Percentiles rank a stretch among this genome's conserved stretches.
These are phyloP conservation scores for Nephrotoma appendiculata DNA, from an alignment of 2,888 invertebrate species.

Conservation along the genomic window DNA sequence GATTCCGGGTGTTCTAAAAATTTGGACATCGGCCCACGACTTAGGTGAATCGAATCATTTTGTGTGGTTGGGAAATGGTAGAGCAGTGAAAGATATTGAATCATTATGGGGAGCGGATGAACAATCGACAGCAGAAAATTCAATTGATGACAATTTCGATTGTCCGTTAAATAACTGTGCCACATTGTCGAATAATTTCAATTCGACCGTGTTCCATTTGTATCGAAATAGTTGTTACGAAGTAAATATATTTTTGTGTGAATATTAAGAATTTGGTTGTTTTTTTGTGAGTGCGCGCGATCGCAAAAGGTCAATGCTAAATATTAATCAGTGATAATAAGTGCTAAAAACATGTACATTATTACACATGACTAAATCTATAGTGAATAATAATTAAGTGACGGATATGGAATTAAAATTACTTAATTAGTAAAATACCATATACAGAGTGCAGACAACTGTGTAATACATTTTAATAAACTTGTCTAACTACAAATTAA, in stretches of 20 bases:
- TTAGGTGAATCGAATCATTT: neutral
- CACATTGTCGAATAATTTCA: neutral
- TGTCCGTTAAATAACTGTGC: neutral
- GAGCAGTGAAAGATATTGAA: neutral
- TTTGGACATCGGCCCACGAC: neutral
- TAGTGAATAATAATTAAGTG: too few species aligned
- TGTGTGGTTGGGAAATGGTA: neutral
- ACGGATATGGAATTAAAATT: too few species aligned
- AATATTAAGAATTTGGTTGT: neutral
- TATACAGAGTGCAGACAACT: too few species aligned
- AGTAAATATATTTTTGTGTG: neutral
- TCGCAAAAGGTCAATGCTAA: too few species aligned
- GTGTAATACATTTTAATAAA: too few species aligned
- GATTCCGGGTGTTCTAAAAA: neutral
- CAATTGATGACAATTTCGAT: neutral
- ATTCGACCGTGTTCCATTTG: neutral
- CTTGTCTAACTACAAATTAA: too few species aligned
- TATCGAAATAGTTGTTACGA: neutral
- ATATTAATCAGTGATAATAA: neutral
- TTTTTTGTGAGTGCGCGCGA: neutral
- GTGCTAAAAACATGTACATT: too few species aligned
- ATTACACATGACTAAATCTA: too few species aligned
- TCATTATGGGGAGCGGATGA: neutral
- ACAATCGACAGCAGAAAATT: neutral
- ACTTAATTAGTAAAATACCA: too few species aligned